Evolutionary conservation across 2,888 invertebrate genomes (phyloP), one percentile per base, ranked within the genome.

Genomic region (Philereme vetulata): DNA sequence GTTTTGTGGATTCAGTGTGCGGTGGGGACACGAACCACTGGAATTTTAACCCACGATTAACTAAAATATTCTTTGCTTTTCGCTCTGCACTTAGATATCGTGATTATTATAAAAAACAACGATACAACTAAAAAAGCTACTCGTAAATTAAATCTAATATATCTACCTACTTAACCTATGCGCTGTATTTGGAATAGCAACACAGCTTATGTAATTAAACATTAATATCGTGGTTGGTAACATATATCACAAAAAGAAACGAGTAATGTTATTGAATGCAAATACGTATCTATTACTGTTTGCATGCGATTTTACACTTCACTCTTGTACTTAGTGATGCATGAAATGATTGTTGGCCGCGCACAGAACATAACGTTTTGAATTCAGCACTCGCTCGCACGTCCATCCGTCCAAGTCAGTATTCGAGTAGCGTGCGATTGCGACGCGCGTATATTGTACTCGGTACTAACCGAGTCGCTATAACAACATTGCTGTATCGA

Each of bases 271-370:
- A 67, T 52, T 57, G 59, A 69, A 65, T 65, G 71, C 71, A 67
- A 72, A 75, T 67, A 73, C 64, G 66, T 70, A 58, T 58, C 43
- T 54, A 71, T 74, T 70, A 74, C 73, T 81, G 80, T 84, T 83
- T 84, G 81, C 78, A 77, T 88, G 80, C 80, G 81, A 84, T 81
- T 86, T 88, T 78, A 88, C 85, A 87, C 81, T 82, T 84, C 84
- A 80, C 78, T 80, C 75, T 79, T 80, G 76, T 78, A 84, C 72
- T 88, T 84, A 85, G 81, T 86, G 81, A 79, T 78, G 87, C 87
- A 85, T 85, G 83, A 85, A 88, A 87, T 84, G 80, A 81, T 84
- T 75, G 78, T 79, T 72, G 21, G 77, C 72, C 75, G 78, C 78
- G 77, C 72, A 76, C 71, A 72, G 76, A 78, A 68, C 76, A 80